These are phyloP conservation scores for Emydura subglobosa DNA, from an alignment of 2,113 vertebrate genomes.

Conservation along the genomic window DNA sequence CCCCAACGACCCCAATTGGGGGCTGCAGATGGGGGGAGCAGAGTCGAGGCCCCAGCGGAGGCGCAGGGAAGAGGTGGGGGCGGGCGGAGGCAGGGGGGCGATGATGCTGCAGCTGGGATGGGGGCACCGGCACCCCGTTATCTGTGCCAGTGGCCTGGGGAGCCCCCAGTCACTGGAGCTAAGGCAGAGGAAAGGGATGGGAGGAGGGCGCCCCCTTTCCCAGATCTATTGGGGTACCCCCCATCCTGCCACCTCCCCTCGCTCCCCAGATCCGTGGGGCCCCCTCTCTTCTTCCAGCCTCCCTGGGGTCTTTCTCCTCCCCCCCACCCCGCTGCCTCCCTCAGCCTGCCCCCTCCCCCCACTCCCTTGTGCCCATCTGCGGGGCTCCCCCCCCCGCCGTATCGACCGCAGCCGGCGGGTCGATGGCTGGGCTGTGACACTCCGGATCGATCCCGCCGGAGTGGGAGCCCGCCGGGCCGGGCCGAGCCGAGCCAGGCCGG, in stretches of 20 bases:
- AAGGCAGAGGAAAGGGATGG: background rate
- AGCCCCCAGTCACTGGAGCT: background rate
- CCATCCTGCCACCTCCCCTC: background rate
- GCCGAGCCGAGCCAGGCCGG: background rate
- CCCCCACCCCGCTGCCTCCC: background rate
- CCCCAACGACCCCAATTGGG: background rate
- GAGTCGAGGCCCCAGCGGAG: too few species aligned
- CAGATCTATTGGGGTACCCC: background rate
- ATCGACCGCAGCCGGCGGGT: conserved; percentile 30
- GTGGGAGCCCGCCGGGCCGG: background rate
- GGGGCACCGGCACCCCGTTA: too few species aligned
- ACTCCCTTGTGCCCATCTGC: too few species aligned
- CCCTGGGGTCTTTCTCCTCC: background rate
- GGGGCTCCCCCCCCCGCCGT: background rate
- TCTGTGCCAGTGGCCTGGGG: too few species aligned
- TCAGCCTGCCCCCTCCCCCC: too few species aligned
- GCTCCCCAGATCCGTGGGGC: background rate
- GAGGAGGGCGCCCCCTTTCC: too few species aligned
- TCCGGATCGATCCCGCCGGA: conserved; percentile 37
- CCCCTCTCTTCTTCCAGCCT: background rate
- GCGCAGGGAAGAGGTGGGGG: too few species aligned
- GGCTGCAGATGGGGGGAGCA: too few species aligned
- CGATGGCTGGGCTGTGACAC: conserved; percentile 22
- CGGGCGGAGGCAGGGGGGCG: too few species aligned
- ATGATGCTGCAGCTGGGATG: too few species aligned